Evolutionary conservation across 2,888 invertebrate species (phyloP).

Genomic region (Bembecia ichneumoniformis): DNA sequence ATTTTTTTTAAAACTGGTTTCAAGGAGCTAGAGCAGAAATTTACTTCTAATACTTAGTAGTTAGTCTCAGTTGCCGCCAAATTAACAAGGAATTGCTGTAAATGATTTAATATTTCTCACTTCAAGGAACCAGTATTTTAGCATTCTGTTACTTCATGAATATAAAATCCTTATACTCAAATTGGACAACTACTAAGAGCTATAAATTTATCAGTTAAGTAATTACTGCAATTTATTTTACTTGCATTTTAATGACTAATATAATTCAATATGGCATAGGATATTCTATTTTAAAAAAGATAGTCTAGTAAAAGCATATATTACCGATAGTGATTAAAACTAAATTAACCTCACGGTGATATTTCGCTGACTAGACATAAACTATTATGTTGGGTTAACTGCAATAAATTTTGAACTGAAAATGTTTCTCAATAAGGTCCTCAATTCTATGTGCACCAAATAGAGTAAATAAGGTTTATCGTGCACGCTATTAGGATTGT

Average conservation of each 20-base stretch:
- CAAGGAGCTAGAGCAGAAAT: no score
- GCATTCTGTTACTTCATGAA: background rate
- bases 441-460: constrained; percentile 2
- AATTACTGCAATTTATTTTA: background rate
- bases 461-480: background rate
- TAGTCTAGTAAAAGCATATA: constrained; percentile 36
- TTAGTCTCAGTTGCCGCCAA: no score
- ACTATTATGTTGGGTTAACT: background rate
- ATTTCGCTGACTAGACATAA: constrained; percentile 29
- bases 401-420: background rate
- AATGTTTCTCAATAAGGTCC: constrained; percentile 4
- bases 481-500: no score
- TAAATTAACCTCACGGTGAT: constrained; percentile 30
- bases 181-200: constrained; percentile 1
- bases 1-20: no score
- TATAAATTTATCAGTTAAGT: constrained; percentile 3
- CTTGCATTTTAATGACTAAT: background rate
- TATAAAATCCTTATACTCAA: constrained; percentile 4
- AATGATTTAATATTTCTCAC: constrained; percentile 2
- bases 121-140: constrained; percentile 2
- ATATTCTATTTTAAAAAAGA: no score
- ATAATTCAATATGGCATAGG: no score
- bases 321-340: constrained; percentile 46
- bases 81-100: background rate
- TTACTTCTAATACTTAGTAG: no score